Conservation (phyloP, 2,113 vertebrate genomes). For the Gymnorhina tibicen region DNA sequence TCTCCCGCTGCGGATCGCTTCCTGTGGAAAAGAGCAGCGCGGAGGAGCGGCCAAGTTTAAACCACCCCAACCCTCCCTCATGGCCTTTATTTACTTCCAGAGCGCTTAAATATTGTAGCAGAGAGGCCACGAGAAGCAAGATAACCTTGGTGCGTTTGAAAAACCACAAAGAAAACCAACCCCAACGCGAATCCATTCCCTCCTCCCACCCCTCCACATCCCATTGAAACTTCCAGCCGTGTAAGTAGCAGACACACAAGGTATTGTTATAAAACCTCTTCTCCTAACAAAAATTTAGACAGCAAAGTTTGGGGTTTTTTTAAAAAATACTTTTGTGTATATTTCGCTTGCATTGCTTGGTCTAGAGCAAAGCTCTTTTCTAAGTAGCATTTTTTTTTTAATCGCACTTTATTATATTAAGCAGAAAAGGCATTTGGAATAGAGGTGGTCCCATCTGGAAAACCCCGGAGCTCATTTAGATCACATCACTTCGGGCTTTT, state of each 20-base stretch:
- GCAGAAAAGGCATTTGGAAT: constrained; percentile 57
- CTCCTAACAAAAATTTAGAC: background rate
- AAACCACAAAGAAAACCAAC: background rate
- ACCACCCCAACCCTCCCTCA: background rate
- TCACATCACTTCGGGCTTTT: constrained; percentile 88
- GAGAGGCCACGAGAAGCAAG: background rate
- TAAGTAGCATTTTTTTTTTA: background rate
- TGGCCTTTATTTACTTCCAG: background rate
- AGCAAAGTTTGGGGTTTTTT: background rate
- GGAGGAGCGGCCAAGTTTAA: background rate
- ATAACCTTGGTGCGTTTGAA: background rate
- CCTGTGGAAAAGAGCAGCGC: background rate
- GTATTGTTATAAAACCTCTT: background rate
- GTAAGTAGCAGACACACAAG: background rate
- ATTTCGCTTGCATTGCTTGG: background rate
- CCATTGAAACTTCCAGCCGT: constrained; percentile 18
- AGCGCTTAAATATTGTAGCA: background rate
- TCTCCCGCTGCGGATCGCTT: background rate
- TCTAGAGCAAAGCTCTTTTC: background rate
- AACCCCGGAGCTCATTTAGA: constrained; percentile 89
- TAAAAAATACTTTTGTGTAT: background rate
- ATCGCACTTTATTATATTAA: background rate
- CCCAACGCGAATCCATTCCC: background rate
- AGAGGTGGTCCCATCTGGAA: constrained; percentile 93
- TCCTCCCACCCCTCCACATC: constrained; percentile 9